Conservation (phyloP, 2,888 invertebrate genomes). For the Strigamia transsilvanica region DNA sequence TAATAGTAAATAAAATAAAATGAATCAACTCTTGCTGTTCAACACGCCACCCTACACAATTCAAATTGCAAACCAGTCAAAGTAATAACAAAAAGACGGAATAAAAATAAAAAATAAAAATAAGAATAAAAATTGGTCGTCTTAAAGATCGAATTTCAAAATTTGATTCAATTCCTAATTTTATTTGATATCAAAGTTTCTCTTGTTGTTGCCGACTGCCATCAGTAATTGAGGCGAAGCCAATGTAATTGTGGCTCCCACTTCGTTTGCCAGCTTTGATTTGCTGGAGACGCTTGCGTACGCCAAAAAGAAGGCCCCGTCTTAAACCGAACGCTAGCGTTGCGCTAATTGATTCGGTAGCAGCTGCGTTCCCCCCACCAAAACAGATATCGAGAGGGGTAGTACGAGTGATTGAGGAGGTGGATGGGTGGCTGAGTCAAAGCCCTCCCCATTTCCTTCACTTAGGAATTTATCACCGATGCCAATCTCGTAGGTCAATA, state of each 20-base stretch:
- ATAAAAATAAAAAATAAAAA: background rate
- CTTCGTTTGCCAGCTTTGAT: slow-evolving; percentile 20
- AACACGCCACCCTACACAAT: no score
- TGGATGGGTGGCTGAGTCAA: background rate
- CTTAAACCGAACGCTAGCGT: background rate
- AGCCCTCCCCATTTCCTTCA: background rate
- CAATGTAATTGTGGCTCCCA: slow-evolving; percentile 20
- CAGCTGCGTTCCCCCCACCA: background rate
- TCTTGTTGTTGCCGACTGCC: slow-evolving; percentile 5
- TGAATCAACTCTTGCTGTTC: no score
- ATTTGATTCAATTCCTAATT: slow-evolving; percentile 1
- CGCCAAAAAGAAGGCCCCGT: background rate
- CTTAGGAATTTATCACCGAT: slow-evolving; percentile 10
- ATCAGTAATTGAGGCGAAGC: background rate
- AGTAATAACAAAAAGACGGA: background rate
- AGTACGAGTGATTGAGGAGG: no score
- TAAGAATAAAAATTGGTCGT: background rate
- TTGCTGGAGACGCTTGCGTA: background rate
- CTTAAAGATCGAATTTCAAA: background rate
- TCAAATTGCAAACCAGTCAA: no score
- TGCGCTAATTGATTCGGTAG: slow-evolving; percentile 10
- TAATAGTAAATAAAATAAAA: no score
- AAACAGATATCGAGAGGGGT: background rate
- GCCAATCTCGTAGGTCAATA: background rate
- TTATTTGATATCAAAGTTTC: slow-evolving; percentile 5